Conservation (phyloP, 2,797 vertebrate species). For the Neosalanx taihuensis region DNA sequence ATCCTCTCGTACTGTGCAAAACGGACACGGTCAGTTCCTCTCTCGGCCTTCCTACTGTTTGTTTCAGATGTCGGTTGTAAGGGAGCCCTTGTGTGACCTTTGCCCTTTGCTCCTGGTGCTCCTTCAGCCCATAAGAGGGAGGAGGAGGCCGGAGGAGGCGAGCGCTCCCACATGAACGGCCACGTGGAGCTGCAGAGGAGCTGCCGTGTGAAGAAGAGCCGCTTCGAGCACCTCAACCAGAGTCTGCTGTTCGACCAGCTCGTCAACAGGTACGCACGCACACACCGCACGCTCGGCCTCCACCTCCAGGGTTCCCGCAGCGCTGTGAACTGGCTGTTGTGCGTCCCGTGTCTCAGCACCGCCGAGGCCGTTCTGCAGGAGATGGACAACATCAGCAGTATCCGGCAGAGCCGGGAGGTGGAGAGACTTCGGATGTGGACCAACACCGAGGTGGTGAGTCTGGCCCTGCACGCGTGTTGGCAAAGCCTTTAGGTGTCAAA, state of each 20-base stretch:
- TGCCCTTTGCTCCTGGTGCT: slow-evolving; percentile 32
- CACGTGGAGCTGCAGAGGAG: slow-evolving; percentile 95
- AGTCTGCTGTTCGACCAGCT: slow-evolving; percentile 98
- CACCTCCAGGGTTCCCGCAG: not conserved
- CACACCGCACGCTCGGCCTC: not conserved
- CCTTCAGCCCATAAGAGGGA: slow-evolving; percentile 85
- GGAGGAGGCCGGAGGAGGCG: slow-evolving; percentile 85
- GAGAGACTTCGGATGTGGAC: slow-evolving; percentile 98
- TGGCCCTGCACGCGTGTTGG: not conserved
- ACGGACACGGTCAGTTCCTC: slow-evolving; percentile 83
- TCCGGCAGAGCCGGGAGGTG: slow-evolving; percentile 92
- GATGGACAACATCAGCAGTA: slow-evolving; percentile 99
- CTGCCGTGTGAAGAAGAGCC: slow-evolving; percentile 92
- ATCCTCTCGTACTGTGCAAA: slow-evolving; percentile 91
- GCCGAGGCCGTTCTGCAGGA: slow-evolving; percentile 98
- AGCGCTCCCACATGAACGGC: slow-evolving; percentile 93
- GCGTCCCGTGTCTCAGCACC: slow-evolving; percentile 72
- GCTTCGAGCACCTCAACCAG: slow-evolving; percentile 97
- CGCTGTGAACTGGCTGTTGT: not conserved
- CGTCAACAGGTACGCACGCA: slow-evolving; percentile 88
- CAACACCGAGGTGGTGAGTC: slow-evolving; percentile 93
- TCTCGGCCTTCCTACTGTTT: not conserved
- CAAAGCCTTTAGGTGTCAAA: not conserved
- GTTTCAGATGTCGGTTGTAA: not conserved
- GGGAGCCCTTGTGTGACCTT: slow-evolving; percentile 23